Conservation (phyloP, 92 coral and sea anemone genomes). For the Umimayanthus chanpuru region DNA sequence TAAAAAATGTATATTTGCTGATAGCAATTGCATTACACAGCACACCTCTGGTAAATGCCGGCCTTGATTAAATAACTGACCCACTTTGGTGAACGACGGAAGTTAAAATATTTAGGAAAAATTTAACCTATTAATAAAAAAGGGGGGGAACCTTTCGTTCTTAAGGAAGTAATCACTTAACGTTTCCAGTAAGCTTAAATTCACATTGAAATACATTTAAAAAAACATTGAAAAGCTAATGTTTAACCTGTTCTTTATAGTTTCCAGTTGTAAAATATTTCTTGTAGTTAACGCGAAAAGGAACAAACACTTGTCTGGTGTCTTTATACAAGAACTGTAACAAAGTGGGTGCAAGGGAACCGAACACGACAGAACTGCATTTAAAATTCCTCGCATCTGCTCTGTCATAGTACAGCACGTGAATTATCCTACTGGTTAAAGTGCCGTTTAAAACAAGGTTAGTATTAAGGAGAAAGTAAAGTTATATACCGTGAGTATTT, state of each 20-base stretch:
- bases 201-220: too few species aligned
- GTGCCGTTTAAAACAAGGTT: neutral
- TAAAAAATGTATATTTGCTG: neutral
- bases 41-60: neutral
- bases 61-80: neutral
- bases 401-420: neutral
- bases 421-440: neutral
- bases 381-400: too few species aligned
- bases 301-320: too few species aligned
- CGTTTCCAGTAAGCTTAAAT: neutral
- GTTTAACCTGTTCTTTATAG: too few species aligned
- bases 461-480: neutral
- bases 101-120: slow-evolving; percentile 18
- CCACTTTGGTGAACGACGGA: neutral
- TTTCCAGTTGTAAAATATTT: too few species aligned
- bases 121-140: too few species aligned
- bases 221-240: too few species aligned
- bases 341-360: too few species aligned
- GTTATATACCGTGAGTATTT: neutral
- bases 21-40: neutral
- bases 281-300: too few species aligned
- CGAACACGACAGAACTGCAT: too few species aligned
- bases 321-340: too few species aligned
- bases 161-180: too few species aligned
- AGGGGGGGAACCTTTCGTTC: neutral